These are phyloP conservation scores for Drosophila sulfurigaster DNA, from an alignment of 1,140 invertebrate species.

Conservation along the genomic window DNA sequence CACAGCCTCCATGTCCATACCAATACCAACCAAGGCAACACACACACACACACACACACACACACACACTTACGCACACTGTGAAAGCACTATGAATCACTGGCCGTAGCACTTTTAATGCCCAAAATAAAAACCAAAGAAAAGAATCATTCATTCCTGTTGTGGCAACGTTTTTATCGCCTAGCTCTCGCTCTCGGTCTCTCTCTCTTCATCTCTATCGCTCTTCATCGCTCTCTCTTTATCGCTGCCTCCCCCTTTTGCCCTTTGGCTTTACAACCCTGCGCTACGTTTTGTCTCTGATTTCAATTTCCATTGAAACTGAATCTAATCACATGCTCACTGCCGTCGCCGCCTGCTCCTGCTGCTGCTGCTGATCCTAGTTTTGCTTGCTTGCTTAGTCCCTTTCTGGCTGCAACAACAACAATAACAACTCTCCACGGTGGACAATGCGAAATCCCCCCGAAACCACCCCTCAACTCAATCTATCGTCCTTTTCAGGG, in stretches of 20 bases:
- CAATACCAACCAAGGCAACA: slow-evolving; percentile 9
- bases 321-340: slow-evolving; percentile 80
- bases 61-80: slow-evolving; percentile 12
- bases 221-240: not conserved
- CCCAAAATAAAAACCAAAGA: slow-evolving; percentile 26
- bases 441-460: slow-evolving; percentile 22
- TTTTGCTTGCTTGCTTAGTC: slow-evolving; percentile 20
- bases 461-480: too few relatives aligned
- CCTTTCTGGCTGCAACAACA: slow-evolving; percentile 18
- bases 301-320: slow-evolving; percentile 83
- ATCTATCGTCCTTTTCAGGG: slow-evolving; percentile 13
- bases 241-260: not conserved
- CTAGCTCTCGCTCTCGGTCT: slow-evolving; percentile 1
- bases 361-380: slow-evolving; percentile 61
- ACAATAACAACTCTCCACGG: not conserved
- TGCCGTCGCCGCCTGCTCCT: slow-evolving; percentile 20
- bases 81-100: slow-evolving; percentile 37
- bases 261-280: slow-evolving; percentile 56
- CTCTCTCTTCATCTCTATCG: slow-evolving; percentile 4
- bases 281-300: slow-evolving; percentile 70
- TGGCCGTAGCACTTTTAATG: slow-evolving; percentile 39
- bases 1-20: slow-evolving; percentile 51
- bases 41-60: slow-evolving; percentile 30
- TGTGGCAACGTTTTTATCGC: slow-evolving; percentile 30
- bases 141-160: slow-evolving; percentile 40